Base-by-base conservation (phyloP, 1,140 invertebrate species). In the Drosophila parabipectinata region DNA sequence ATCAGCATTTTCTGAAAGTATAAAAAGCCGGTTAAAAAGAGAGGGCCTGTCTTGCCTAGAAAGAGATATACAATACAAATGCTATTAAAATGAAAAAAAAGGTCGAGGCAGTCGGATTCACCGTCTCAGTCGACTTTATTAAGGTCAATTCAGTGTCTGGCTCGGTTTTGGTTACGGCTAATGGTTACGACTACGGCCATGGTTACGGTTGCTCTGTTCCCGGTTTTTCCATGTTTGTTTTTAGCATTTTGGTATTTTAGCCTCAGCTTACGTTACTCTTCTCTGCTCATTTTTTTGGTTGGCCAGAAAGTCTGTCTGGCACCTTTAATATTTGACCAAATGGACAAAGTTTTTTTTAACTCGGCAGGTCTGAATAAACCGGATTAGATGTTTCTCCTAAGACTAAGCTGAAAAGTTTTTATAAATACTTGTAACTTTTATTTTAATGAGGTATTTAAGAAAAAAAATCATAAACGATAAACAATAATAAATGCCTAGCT, bases 111-210 rank as follows among this genome's bases (percentile, higher is more conserved):
- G 72, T 66, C 60, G 62, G 39, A 41, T 41, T 14, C 12, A 41
- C 39, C 12, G 39, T 14, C n/a, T 41, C 53, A 45, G 83, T 76
- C 74, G 78, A 82, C 74, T 88, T 87, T 88, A 88, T 88, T 88
- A 88, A 88, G 83, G 83, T 88, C 84, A 88, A 88, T 83, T 88
- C 79, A 83, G 79, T 83, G 79, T 88, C 83, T 88, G 82, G 64
- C 78, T 75, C 44, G 82, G 63, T 62, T 76, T 72, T 64, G 74
- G 71, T 73, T 85, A 80, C 77, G 81, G 81, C 81, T 80, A 85
- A 80, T 84, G 80, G 77, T 73, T 80, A 80, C 73, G 81, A 62
- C 81, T 69, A 61, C 58, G 51, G 71, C 69, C 66, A 69, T 69
- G 66, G 66, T 50, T 50, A 69, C 66, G 66, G 64, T 53, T 24